Percentiles rank a stretch among this genome's conserved stretches.
Evolutionary conservation across 2,113 vertebrate species (phyloP).

Genomic region (Sisor rabdophorus): DNA sequence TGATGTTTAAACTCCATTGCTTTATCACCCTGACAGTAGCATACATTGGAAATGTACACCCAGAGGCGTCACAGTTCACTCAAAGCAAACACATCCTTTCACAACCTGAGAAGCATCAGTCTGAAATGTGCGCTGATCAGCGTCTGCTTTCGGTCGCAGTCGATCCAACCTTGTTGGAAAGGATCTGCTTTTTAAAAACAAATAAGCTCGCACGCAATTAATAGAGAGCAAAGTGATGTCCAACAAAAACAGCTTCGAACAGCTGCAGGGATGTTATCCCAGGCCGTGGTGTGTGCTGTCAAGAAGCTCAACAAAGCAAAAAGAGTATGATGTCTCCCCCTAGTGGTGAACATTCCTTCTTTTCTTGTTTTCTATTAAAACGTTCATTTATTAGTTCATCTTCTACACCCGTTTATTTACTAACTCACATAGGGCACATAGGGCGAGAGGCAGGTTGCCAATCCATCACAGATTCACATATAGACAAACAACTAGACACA

Average conservation of each 20-base stretch:
- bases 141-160: slow-evolving; percentile 19
- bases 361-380: background rate
- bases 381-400: too few species aligned
- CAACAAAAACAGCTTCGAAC: slow-evolving; percentile 11
- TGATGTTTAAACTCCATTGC: background rate
- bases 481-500: too few species aligned
- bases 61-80: background rate
- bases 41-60: background rate
- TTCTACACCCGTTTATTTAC: too few species aligned
- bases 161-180: slow-evolving; percentile 18
- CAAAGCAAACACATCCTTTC: background rate
- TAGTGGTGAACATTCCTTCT: slow-evolving; percentile 53
- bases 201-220: background rate
- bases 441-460: too few species aligned
- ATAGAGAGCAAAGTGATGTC: background rate
- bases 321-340: slow-evolving; percentile 56
- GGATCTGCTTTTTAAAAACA: slow-evolving; percentile 24
- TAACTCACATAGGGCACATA: too few species aligned
- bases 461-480: too few species aligned
- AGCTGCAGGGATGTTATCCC: background rate
- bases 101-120: background rate
- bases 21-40: slow-evolving; percentile 1
- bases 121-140: slow-evolving; percentile 6
- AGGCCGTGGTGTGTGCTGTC: background rate
- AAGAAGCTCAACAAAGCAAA: background rate